Evolutionary conservation across 2,113 vertebrate species (phyloP), one percentile per base, ranked within the genome.

Genomic region (Anolis carolinensis): DNA sequence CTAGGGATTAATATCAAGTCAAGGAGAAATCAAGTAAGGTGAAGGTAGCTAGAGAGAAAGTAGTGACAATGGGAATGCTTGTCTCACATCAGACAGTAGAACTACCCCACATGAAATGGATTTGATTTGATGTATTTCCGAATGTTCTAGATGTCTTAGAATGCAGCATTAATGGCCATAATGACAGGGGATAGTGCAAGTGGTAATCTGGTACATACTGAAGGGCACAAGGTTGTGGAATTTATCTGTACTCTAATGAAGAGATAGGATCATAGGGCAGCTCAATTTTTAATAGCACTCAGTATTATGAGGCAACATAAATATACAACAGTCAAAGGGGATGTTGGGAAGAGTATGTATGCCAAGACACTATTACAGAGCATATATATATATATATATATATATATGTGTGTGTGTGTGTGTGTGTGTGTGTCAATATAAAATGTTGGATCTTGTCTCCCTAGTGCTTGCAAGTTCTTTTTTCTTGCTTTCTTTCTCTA

Each of bases 401-500:
- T 23, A 30, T 68, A 68, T 30, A 25, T 52, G 18, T 23, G 50
- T 21, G 32, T 23, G 39, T 52, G 18, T 23, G 50, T 21, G 32
- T 23, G 39, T 52, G 18, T 23, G 39, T 52, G 18, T 23, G 50
- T 21, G 32, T 23, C n/a, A 8, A 1, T 30, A 59, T 59, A 32
- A 71, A 59, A n/a, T 10, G 39, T 62, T 59, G 62, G 14, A 74
- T 44, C 23, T 68, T 83, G 52, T 30, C 79, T 48, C 67, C n/a
- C 67, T 55, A 7, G 30, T 7, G 32, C 13, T 75, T n/a, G 25
- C 55, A 74, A 44, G 20, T 30, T 1, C 8, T 83, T 50, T 11
- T 82, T 55, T 62, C 76, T 67, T 63, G 23, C 16, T n/a, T 23
- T 82, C 86, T 85, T 68, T 7, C 88, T 87, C 55, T 86, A 97